A percentile compares a stretch with the other conserved stretches of the same genome.
phyloP scores from a whole-genome alignment of 2,888 invertebrate genomes.

The Nephrotoma appendiculata region DNA sequence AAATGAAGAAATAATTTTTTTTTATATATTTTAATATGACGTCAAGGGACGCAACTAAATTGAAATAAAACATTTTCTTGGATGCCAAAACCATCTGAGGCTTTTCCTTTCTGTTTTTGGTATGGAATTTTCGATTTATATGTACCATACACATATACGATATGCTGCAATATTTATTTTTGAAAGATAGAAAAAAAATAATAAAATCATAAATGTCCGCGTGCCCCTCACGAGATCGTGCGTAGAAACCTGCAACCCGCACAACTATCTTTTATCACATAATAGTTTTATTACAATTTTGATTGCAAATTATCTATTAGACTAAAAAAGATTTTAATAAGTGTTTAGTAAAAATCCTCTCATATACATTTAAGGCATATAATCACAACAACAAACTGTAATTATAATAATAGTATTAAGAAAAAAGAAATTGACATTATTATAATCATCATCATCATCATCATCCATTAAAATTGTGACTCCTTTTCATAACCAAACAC shows the following conservation, averaged over 20 bases:
- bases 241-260: neutral
- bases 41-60: conserved; percentile 5
- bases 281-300: neutral
- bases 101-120: neutral
- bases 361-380: neutral
- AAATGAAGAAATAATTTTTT: neutral
- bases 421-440: neutral
- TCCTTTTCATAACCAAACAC: neutral
- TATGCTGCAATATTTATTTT: neutral
- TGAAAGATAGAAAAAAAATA: neutral
- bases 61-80: conserved; percentile 6
- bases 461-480: neutral
- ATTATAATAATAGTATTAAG: too few relatives aligned
- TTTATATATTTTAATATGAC: conserved; percentile 3
- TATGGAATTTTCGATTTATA: neutral
- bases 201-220: neutral
- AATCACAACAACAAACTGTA: neutral
- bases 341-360: neutral
- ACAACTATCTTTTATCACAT: neutral
- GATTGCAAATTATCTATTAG: neutral
- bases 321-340: neutral
- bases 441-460: neutral
- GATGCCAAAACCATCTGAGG: conserved; percentile 3
- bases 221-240: neutral
- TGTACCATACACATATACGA: neutral